Evolutionary conservation across 2,888 invertebrate genomes (phyloP).

Genomic region (Aelia acuminata): DNA sequence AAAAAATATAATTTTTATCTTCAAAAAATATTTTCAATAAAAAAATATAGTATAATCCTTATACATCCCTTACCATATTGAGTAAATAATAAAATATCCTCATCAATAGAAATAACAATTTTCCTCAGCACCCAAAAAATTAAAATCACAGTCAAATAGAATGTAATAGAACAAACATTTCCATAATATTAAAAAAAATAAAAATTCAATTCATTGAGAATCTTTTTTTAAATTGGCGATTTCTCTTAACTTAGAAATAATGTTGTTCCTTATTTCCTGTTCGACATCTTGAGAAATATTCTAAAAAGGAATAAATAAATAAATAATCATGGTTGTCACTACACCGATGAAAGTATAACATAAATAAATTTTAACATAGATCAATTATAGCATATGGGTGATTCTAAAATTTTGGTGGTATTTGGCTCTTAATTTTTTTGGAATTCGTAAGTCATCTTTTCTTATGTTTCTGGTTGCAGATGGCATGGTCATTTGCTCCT

Average conservation of each 20-base stretch:
- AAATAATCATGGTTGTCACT: background rate
- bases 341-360: background rate
- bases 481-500: no score
- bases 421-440: no score
- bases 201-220: background rate
- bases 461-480: no score
- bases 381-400: no score
- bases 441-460: no score
- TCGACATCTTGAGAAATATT: conserved; percentile 43
- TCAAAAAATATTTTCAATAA: background rate
- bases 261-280: conserved; percentile 51
- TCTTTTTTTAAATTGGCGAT: background rate
- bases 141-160: conserved; percentile 17
- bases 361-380: no score
- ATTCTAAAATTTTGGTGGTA: no score
- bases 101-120: background rate
- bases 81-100: background rate
- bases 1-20: background rate
- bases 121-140: background rate
- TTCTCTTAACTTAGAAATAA: conserved; percentile 46
- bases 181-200: background rate
- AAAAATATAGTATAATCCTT: no score
- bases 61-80: background rate
- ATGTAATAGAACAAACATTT: background rate
- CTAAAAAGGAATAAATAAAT: background rate